phyloP scores from a whole-genome alignment of 1,140 invertebrate genomes.

The Trachymyrmex cornetzi region DNA sequence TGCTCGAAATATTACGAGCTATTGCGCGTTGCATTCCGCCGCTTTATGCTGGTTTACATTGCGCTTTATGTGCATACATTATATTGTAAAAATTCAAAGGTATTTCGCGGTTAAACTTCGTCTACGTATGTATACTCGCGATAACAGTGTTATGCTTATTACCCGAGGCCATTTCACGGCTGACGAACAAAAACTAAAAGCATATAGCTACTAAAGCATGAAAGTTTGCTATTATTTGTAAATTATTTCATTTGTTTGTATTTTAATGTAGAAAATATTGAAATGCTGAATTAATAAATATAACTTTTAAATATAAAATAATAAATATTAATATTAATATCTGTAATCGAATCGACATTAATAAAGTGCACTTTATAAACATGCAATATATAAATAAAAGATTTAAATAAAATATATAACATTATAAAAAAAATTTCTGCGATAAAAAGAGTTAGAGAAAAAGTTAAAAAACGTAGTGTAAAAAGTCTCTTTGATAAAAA shows the following conservation, averaged over 20 bases:
- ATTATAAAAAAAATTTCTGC: background rate
- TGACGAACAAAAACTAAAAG: slow-evolving; percentile 16
- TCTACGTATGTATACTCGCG: background rate
- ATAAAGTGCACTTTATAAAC: background rate
- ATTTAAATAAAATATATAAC: background rate
- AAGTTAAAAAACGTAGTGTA: background rate
- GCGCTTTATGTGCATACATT: slow-evolving; percentile 32
- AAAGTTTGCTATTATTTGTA: slow-evolving; percentile 5
- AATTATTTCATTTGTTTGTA: slow-evolving; percentile 6
- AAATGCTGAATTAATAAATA: slow-evolving; percentile 1
- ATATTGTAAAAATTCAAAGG: slow-evolving; percentile 55
- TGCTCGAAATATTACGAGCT: slow-evolving; percentile 37
- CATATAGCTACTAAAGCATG: background rate
- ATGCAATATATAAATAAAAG: background rate
- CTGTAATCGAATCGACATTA: too few relatives aligned
- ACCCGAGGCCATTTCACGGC: slow-evolving; percentile 6
- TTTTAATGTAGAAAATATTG: slow-evolving; percentile 10
- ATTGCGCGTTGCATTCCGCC: slow-evolving; percentile 51
- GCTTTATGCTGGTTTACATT: slow-evolving; percentile 43
- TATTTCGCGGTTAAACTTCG: slow-evolving; percentile 42
- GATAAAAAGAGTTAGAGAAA: too few relatives aligned
- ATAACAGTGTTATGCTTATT: slow-evolving; percentile 20
- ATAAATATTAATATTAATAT: background rate
- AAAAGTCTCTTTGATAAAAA: too few relatives aligned
- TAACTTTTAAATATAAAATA: background rate